Evolutionary conservation across 2,113 vertebrate species (phyloP), one percentile per base, ranked within the genome.

Genomic region (Albula goreensis): DNA sequence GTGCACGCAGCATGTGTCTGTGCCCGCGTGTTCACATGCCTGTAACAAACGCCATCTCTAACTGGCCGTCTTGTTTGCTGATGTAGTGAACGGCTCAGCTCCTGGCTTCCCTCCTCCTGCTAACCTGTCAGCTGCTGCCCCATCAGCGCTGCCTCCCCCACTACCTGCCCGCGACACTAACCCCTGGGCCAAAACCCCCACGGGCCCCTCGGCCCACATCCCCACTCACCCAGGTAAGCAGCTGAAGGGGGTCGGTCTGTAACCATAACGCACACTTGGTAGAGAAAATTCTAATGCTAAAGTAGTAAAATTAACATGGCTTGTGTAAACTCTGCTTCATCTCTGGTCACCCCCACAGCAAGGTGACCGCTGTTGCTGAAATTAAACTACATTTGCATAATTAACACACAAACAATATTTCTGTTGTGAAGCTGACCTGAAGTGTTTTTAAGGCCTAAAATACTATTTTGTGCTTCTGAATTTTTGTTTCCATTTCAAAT

Each of bases 91-190:
- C 93, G 97, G 97, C 93, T 95, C 96, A 92, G 93, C 94, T 91
- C 94, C 96, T 91, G 94, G 94, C 95, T 97, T 96, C 95, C 94
- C 92, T 92, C 94, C 96, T 91, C 95, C 97, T 94, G 95, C 94
- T 93, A 94, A 95, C 92, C 90, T 93, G 88, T 93, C 92, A 57
- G 84, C 85, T 22, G 88, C 86, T 89, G 93, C 93, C 91, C 91
- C 96, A 90, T 94, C 97, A 92, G 94, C 95, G 91, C 93, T 96
- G 89, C 93, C 97, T 82, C 95, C 96, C 88, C 96, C 97, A 89
- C 94, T 98, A 91, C 98, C 98, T 87, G 96, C 97, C 87, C 96
- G 98, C 93, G 98, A 99, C 90, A 99, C 98, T 95, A 99, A 99
- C 96, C 98, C 98, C 91, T 99, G 98, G 98, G 97, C 97, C 91